Evolutionary conservation across 2,113 vertebrate species (phyloP), one percentile per base, ranked within the genome.

Genomic region (Eira barbara): DNA sequence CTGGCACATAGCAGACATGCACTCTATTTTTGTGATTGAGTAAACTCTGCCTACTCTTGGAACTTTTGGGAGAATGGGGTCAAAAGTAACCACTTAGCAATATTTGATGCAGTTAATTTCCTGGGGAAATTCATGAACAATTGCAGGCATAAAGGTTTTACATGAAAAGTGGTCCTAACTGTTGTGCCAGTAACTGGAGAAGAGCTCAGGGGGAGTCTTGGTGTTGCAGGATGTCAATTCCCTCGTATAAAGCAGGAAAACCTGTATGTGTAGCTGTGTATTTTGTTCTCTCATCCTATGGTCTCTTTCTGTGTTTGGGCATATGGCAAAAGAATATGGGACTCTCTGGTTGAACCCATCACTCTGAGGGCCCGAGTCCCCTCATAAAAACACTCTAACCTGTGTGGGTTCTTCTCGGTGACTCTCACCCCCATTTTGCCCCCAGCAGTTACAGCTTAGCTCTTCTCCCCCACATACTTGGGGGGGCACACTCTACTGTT

Each of bases 261-360:
- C 4, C 20, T 39, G 14, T n/a, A 7, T 0, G 0, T 0, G 18
- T 2, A 12, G 52, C 12, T 0, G 3, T 17, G 15, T 12, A 4
- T 71, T n/a, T 42, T 31, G 67, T 27, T 12, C 29, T 7, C 0
- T 2, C 0, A 18, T 15, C 63, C 74, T 36, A 2, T 15, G 15
- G 6, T 18, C 31, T 59, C 12, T 49, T 42, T 45, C 36, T 47
- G 14, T 29, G 10, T 18, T 63, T 45, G 34, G 7, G 42, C 0
- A 9, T 1, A 12, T 3, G 9, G 17, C 31, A 18, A 14, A 69
- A 42, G 9, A 65, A 31, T 0, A 0, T 10, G 27, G 31, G 7
- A 29, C 21, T 14, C 0, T 1, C 47, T 31, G 12, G 36, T 25
- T 29, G 65, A 12, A 52, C 29, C 57, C 5, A 15, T 4, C 11